phyloP scores from a whole-genome alignment of 2,888 invertebrate species.

The Nephrotoma flavescens region DNA sequence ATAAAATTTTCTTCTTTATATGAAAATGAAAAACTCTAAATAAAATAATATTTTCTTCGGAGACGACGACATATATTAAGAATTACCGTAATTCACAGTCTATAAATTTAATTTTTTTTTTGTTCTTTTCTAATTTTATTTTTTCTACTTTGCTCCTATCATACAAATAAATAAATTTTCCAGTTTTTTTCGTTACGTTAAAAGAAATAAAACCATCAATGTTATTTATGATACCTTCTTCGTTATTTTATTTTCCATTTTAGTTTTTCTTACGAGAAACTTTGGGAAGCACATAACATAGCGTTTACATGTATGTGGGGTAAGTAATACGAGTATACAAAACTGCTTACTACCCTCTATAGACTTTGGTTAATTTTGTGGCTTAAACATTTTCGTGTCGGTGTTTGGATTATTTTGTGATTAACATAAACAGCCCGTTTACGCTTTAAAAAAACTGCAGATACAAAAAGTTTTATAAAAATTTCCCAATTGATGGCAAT shows the following conservation, averaged over 20 bases:
- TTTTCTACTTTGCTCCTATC: not conserved
- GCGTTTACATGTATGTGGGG: not conserved
- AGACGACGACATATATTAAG: slow-evolving; percentile 5
- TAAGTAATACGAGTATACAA: not conserved
- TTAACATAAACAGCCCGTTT: not conserved
- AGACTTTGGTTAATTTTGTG: not conserved
- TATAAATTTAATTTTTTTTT: slow-evolving; percentile 1
- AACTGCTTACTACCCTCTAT: not conserved
- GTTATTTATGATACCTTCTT: slow-evolving; percentile 2
- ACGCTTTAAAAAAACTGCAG: too few relatives aligned
- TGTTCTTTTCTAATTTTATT: not conserved
- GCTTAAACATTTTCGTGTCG: not conserved
- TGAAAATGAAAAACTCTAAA: not conserved
- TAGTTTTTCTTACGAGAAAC: not conserved
- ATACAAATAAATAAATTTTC: not conserved
- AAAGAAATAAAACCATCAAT: slow-evolving; percentile 4
- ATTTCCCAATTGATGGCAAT: too few relatives aligned
- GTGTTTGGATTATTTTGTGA: not conserved
- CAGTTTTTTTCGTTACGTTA: not conserved
- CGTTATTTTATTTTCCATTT: not conserved
- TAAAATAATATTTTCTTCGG: not conserved
- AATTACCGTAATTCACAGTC: slow-evolving; percentile 6
- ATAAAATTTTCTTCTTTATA: not conserved
- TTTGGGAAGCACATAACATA: not conserved
- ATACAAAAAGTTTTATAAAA: too few relatives aligned